Evolutionary conservation across 2,888 invertebrate species (phyloP).

Genomic region (Lasiommata megera): DNA sequence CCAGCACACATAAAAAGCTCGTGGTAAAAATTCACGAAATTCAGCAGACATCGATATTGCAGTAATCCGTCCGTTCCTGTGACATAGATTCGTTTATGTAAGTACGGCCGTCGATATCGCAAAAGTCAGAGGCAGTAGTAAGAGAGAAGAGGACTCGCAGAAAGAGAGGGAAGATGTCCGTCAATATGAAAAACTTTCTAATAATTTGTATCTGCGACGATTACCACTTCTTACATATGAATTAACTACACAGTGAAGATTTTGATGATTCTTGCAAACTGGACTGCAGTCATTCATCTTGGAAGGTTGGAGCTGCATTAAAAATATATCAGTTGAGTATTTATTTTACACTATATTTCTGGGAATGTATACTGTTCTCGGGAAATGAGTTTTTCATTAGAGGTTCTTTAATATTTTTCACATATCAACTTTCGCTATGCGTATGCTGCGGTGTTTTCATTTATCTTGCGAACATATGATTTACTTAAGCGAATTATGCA

Average conservation of each 20-base stretch:
- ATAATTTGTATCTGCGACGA: constrained; percentile 31
- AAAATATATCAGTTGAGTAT: not conserved
- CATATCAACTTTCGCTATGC: constrained; percentile 26
- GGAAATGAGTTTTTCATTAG: not conserved
- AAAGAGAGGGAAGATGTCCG: constrained; percentile 38
- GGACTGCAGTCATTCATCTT: no score
- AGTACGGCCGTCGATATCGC: constrained; percentile 47
- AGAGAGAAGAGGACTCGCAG: constrained; percentile 34
- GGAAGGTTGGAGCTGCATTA: not conserved
- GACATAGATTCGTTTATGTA: constrained; percentile 50
- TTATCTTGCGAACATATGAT: constrained; percentile 30
- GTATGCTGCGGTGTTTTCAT: constrained; percentile 28
- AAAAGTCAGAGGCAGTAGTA: constrained; percentile 40
- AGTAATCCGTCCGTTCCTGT: constrained; percentile 41
- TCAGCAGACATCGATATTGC: constrained; percentile 36
- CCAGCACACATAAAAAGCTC: constrained; percentile 25
- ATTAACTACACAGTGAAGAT: not conserved
- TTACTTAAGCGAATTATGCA: constrained; percentile 30
- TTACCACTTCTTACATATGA: constrained; percentile 9
- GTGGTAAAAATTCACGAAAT: constrained; percentile 1
- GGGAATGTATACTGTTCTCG: not conserved
- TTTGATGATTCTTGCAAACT: not conserved
- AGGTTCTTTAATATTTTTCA: not conserved
- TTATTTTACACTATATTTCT: not conserved
- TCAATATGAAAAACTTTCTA: constrained; percentile 38